Evolutionary conservation across 2,888 invertebrate species (phyloP).

Genomic region (Salticus scenicus): DNA sequence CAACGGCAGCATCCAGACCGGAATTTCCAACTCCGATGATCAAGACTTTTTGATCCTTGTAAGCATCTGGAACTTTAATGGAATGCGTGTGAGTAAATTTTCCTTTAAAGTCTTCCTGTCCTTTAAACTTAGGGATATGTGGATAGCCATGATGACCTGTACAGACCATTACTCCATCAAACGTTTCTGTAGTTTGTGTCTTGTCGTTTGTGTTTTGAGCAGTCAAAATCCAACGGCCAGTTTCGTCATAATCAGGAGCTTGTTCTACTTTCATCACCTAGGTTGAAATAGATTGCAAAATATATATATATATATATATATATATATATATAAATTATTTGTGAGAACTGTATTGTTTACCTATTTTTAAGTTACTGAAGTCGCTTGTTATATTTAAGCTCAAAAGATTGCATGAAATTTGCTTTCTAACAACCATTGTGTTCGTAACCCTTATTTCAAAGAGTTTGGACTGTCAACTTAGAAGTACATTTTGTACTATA

Average conservation of each 20-base stretch:
- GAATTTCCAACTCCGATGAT: slow-evolving; percentile 78
- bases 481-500: too few species aligned
- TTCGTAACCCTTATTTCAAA: too few species aligned
- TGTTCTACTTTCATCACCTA: slow-evolving; percentile 67
- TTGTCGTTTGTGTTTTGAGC: slow-evolving; percentile 6
- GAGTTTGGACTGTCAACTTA: too few species aligned
- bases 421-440: too few species aligned
- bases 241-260: slow-evolving; percentile 62
- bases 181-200: slow-evolving; percentile 25
- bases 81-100: slow-evolving; percentile 72
- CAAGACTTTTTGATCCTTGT: slow-evolving; percentile 75
- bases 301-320: too few species aligned
- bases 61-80: slow-evolving; percentile 68
- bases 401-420: too few species aligned
- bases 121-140: slow-evolving; percentile 75
- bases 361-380: too few species aligned
- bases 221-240: slow-evolving; percentile 53
- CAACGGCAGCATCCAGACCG: slow-evolving; percentile 76
- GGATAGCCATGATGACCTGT: slow-evolving; percentile 77
- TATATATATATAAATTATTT: too few species aligned
- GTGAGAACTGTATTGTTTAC: too few species aligned
- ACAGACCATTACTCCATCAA: slow-evolving; percentile 77
- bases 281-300: too few species aligned
- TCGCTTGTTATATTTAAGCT: too few species aligned
- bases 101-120: slow-evolving; percentile 74